Percentiles rank a stretch among this genome's conserved stretches.
Evolutionary conservation across 2,797 vertebrate species (phyloP).

Genomic region (Lycodopsis pacificus): DNA sequence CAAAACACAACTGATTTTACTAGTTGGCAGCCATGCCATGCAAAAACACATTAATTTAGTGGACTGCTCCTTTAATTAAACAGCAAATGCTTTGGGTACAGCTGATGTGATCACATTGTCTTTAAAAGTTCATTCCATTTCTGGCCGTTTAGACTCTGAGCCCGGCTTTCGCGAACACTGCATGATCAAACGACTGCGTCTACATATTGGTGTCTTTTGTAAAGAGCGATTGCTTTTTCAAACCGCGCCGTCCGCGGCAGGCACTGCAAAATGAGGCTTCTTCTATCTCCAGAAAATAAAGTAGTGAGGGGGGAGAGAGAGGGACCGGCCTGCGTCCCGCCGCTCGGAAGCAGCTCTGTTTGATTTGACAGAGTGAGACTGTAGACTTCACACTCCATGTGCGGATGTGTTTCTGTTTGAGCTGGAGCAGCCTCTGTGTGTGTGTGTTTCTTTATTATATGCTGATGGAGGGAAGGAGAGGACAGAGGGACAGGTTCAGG

Average conservation of each 20-base stretch:
- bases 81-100: slow-evolving; percentile 2
- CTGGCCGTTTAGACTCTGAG: slow-evolving; percentile 28
- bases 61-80: slow-evolving; percentile 23
- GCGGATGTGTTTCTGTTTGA: slow-evolving; percentile 55
- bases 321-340: slow-evolving; percentile 31
- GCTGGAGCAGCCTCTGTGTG: slow-evolving; percentile 32
- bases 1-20: neutral
- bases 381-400: slow-evolving; percentile 36
- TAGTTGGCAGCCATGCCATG: neutral
- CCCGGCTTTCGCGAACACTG: slow-evolving; percentile 25
- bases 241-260: slow-evolving; percentile 61
- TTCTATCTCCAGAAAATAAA: slow-evolving; percentile 56
- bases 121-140: slow-evolving; percentile 50
- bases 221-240: slow-evolving; percentile 71
- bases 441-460: slow-evolving; percentile 51
- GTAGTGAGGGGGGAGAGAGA: slow-evolving; percentile 32
- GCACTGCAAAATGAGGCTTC: slow-evolving; percentile 67
- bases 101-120: slow-evolving; percentile 19
- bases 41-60: neutral
- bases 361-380: slow-evolving; percentile 49
- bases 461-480: slow-evolving; percentile 58
- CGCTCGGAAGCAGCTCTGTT: slow-evolving; percentile 59
- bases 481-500: slow-evolving; percentile 68
- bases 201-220: slow-evolving; percentile 61
- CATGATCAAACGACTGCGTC: slow-evolving; percentile 44